Evolutionary conservation across 1,140 invertebrate genomes (phyloP).

Genomic region (Heliconius congener): DNA sequence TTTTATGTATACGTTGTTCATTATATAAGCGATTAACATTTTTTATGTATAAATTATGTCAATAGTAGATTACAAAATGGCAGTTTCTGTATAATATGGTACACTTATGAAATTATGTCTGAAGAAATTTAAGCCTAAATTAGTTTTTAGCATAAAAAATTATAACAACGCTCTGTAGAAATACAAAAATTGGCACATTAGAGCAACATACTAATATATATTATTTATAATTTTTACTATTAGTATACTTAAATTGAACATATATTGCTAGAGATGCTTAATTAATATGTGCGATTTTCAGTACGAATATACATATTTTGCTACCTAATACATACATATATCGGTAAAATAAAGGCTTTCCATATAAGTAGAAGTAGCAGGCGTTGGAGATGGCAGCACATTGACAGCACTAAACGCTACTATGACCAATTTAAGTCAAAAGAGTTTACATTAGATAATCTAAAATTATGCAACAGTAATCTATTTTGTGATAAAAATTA

Average conservation of each 20-base stretch:
- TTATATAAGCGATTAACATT: slow-evolving; percentile 1
- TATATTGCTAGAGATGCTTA: not conserved
- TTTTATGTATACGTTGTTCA: not conserved
- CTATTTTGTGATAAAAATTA: not conserved
- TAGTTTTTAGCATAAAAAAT: not conserved
- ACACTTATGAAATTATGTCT: slow-evolving; percentile 19
- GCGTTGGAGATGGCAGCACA: not conserved
- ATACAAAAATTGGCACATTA: slow-evolving; percentile 20
- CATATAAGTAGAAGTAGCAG: not conserved
- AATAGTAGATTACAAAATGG: slow-evolving; percentile 27
- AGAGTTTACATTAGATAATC: not conserved
- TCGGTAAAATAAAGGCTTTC: not conserved
- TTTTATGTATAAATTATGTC: slow-evolving; percentile 12
- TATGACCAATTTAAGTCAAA: not conserved
- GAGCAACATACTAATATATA: not conserved
- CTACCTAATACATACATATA: not conserved
- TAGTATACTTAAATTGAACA: not conserved
- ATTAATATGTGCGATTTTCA: not conserved
- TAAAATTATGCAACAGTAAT: not conserved
- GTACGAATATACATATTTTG: not conserved
- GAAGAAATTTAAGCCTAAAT: not conserved
- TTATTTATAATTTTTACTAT: not conserved
- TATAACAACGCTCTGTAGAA: not conserved
- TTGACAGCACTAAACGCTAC: not conserved
- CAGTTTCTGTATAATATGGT: slow-evolving; percentile 18